phyloP scores from a whole-genome alignment of 1,140 invertebrate genomes.

The Idris sp. region DNA sequence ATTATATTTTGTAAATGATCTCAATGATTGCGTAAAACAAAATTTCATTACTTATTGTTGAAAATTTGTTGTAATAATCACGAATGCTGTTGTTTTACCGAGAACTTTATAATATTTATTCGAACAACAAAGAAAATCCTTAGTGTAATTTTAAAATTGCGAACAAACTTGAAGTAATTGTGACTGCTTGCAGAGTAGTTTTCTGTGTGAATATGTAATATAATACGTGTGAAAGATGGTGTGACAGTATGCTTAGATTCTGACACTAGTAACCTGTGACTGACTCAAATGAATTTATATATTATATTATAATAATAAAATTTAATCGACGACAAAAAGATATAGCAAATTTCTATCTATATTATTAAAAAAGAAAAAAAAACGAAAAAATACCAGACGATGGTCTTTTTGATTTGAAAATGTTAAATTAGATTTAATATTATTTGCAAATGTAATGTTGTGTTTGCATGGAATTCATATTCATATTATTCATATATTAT shows the following conservation, averaged over 20 bases:
- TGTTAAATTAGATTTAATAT: too few relatives aligned
- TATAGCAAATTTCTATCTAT: too few relatives aligned
- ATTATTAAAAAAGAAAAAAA: too few relatives aligned
- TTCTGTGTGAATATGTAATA: constrained; percentile 28
- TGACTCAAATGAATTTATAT: constrained; percentile 22
- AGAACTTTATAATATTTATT: constrained; percentile 7
- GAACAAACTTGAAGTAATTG: too few relatives aligned
- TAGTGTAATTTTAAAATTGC: too few relatives aligned
- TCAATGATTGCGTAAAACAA: constrained; percentile 41
- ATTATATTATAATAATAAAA: not conserved
- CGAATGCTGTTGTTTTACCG: not conserved
- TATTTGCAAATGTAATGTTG: constrained; percentile 45
- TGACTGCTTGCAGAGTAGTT: too few relatives aligned
- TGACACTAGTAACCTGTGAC: constrained; percentile 12
- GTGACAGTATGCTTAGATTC: not conserved
- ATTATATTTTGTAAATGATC: constrained; percentile 41
- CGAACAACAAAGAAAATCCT: constrained; percentile 11
- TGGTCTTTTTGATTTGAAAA: constrained; percentile 15
- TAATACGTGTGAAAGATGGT: constrained; percentile 5
- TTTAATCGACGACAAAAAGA: too few relatives aligned
- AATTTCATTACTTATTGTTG: too few relatives aligned
- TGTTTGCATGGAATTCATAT: constrained; percentile 32
- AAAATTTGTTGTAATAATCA: not conserved
- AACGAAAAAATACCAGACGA: too few relatives aligned
- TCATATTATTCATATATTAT: constrained; percentile 44